phyloP scores from a whole-genome alignment of 2,888 invertebrate species.

The Agrotis segetum region DNA sequence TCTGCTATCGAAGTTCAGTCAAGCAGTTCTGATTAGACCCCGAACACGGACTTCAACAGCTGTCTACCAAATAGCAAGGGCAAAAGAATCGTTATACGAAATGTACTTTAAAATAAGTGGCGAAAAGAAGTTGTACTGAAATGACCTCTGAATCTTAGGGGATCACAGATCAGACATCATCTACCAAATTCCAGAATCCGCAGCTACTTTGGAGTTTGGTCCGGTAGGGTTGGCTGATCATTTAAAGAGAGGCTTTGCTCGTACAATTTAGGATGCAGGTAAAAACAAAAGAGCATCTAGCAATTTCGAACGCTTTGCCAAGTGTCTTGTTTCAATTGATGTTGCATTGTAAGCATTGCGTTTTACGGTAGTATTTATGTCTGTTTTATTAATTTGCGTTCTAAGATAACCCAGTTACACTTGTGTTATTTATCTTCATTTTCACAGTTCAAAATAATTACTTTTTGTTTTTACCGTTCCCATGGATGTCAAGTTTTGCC shows the following conservation, averaged over 20 bases:
- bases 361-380: constrained; percentile 21
- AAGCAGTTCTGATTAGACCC: no score
- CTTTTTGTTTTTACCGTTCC: background rate
- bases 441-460: constrained; percentile 9
- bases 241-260: background rate
- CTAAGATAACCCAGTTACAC: constrained; percentile 36
- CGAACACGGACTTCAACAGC: no score
- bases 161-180: no score
- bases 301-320: background rate
- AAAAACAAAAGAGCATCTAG: background rate
- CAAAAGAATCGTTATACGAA: no score
- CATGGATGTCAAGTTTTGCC: background rate
- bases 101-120: no score
- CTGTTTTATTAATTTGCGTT: constrained; percentile 40
- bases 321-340: background rate
- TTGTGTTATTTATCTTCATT: constrained; percentile 10
- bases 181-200: no score
- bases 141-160: no score
- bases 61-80: no score
- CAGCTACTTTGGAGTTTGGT: no score
- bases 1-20: background rate
- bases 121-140: no score
- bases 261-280: no score
- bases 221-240: no score
- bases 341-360: constrained; percentile 6